phyloP scores from a whole-genome alignment of 2,113 vertebrate genomes.

The Asarcornis scutulata region DNA sequence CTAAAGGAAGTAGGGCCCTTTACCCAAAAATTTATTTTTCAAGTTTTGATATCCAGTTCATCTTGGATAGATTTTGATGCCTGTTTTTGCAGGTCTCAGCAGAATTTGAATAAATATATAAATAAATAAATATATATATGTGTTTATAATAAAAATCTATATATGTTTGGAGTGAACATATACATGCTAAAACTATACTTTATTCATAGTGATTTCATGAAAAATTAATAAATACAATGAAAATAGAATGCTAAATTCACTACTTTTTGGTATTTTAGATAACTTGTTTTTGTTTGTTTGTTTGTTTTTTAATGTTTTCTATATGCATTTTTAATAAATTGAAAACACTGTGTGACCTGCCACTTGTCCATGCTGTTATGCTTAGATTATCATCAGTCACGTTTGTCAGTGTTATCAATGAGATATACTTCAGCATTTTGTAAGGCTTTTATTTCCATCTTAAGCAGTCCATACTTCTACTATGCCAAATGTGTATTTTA shows the following conservation, averaged over 20 bases:
- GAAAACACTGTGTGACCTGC: neutral
- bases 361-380: neutral
- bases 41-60: neutral
- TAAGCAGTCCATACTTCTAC: neutral
- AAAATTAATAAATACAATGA: neutral
- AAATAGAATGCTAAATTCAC: neutral
- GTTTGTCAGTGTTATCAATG: neutral
- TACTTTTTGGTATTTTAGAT: neutral
- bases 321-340: neutral
- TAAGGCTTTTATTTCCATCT: neutral
- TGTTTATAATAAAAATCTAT: no score
- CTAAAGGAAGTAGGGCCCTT: accelerated
- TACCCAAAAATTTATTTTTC: neutral
- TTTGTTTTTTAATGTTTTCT: accelerated
- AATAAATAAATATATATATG: no score
- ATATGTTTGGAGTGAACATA: neutral
- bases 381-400: neutral
- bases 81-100: accelerated
- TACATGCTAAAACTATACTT: neutral
- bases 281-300: accelerated
- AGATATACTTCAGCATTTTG: neutral
- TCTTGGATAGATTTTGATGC: neutral
- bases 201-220: neutral
- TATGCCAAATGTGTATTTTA: neutral
- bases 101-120: neutral